These are phyloP conservation scores for Oscheius sp. DNA, from an alignment of 2,888 invertebrate genomes.

Conservation along the genomic window DNA sequence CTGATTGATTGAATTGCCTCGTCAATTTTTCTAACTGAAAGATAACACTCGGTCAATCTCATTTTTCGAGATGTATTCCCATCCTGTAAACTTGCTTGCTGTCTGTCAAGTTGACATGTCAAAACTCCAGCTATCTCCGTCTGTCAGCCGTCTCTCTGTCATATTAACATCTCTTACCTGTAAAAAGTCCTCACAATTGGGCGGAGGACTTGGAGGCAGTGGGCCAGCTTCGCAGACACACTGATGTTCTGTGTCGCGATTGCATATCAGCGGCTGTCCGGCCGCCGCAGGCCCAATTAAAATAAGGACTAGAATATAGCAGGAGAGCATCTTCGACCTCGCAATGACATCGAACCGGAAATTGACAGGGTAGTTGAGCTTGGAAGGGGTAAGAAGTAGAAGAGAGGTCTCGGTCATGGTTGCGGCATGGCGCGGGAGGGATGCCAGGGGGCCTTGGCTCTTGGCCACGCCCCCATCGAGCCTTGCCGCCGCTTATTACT, in stretches of 20 bases:
- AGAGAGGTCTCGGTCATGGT: conserved; percentile 35
- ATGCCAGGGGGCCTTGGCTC: conserved; percentile 14
- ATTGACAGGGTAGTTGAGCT: conserved; percentile 1
- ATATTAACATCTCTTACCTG: conserved; percentile 7
- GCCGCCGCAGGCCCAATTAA: not conserved
- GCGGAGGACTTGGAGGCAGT: conserved; percentile 11
- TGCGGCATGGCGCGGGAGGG: conserved; percentile 35
- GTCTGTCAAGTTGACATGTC: no score
- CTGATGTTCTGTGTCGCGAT: conserved; percentile 64
- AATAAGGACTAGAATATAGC: conserved; percentile 17
- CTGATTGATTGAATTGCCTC: no score
- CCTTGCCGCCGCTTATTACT: conserved; percentile 39
- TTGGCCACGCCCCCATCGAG: conserved; percentile 25
- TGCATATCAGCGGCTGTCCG: conserved; percentile 60
- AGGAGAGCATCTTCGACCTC: not conserved
- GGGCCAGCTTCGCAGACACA: conserved; percentile 63
- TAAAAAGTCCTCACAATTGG: conserved; percentile 25
- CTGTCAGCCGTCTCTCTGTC: no score
- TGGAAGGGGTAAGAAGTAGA: conserved; percentile 2
- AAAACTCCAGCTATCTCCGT: no score
- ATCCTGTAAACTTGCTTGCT: no score
- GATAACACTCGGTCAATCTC: no score
- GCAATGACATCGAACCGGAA: conserved; percentile 9
- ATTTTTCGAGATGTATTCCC: no score
- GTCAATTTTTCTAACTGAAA: no score